A percentile compares a stretch with the other conserved stretches of the same genome.
Conservation (phyloP, 2,888 invertebrate genomes). For the Hyposoter didymator region DNA sequence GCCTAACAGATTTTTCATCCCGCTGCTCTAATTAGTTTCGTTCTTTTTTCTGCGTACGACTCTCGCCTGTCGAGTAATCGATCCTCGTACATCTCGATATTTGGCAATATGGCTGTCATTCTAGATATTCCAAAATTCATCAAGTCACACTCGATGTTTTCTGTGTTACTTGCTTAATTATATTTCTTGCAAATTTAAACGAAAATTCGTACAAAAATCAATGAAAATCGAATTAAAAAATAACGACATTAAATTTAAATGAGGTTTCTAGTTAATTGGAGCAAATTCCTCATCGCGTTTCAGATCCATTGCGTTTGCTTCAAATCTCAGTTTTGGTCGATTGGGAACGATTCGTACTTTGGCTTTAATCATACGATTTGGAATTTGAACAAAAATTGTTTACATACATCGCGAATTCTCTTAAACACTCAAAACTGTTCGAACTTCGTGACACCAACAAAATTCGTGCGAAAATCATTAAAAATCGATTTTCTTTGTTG, state of each 20-base stretch:
- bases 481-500: background rate
- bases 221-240: background rate
- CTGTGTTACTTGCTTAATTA: background rate
- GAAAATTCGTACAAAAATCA: background rate
- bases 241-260: background rate
- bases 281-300: background rate
- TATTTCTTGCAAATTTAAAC: too few relatives aligned
- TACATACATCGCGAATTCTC: too few relatives aligned
- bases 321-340: background rate
- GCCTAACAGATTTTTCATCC: slow-evolving; percentile 8
- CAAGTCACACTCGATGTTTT: background rate
- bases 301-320: background rate
- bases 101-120: background rate
- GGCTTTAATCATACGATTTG: background rate
- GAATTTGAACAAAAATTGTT: background rate
- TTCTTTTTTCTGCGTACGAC: background rate
- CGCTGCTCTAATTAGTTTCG: background rate
- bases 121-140: background rate
- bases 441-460: too few relatives aligned
- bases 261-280: background rate
- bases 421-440: too few relatives aligned
- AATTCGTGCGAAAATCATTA: background rate
- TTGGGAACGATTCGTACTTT: background rate
- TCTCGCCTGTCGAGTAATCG: background rate
- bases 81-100: background rate